phyloP scores from a whole-genome alignment of 2,797 vertebrate genomes.

The Oryzias dopingdopingensis region DNA sequence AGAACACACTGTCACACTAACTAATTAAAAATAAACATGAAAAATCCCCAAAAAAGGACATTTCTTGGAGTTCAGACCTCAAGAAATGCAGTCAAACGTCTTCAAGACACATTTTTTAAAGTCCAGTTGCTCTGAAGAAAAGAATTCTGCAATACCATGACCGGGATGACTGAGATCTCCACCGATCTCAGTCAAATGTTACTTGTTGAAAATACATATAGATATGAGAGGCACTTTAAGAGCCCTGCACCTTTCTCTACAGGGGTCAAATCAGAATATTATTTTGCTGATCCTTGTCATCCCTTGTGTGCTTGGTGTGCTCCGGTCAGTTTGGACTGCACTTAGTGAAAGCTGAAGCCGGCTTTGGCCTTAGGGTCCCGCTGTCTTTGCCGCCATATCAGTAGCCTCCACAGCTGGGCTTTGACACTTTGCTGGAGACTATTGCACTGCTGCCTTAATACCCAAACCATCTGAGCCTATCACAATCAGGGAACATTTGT shows the following conservation, averaged over 20 bases:
- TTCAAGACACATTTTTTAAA: no score
- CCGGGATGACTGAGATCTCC: background rate
- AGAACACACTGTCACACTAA: no score
- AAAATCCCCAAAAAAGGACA: no score
- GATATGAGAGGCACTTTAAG: background rate
- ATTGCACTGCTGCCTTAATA: constrained; percentile 55
- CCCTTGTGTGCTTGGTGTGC: constrained; percentile 34
- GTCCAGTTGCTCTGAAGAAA: no score
- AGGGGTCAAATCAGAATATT: constrained; percentile 48
- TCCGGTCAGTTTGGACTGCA: constrained; percentile 50
- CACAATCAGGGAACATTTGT: constrained; percentile 48
- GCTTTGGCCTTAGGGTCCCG: constrained; percentile 48
- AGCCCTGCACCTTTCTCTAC: background rate
- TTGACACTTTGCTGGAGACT: constrained; percentile 60
- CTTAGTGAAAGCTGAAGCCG: constrained; percentile 67
- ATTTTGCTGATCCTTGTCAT: constrained; percentile 56
- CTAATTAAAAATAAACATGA: no score
- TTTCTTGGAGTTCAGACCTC: no score
- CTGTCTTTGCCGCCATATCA: constrained; percentile 71
- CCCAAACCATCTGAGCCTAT: constrained; percentile 67
- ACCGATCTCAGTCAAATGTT: background rate
- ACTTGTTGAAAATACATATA: background rate
- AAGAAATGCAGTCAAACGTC: no score
- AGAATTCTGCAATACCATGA: no score
- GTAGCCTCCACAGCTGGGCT: constrained; percentile 56